Evolutionary conservation across 2,888 invertebrate species (phyloP).

Genomic region (Acanthosoma haemorrhoidale): DNA sequence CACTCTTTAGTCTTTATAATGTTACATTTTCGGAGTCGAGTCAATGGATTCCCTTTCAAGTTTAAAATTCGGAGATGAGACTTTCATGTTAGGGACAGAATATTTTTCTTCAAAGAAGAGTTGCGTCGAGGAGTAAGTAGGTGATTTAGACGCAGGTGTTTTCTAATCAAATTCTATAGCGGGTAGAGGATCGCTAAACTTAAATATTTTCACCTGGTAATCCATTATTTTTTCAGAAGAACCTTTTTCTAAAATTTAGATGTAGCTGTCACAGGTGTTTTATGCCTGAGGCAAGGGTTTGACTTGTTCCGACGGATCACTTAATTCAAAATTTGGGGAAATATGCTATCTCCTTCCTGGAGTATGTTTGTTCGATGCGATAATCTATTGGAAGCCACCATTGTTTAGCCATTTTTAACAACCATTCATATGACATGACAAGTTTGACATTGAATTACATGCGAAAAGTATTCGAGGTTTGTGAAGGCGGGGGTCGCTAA

Average conservation of each 20-base stretch:
- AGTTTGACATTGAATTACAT: too few relatives aligned
- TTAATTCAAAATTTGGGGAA: conserved; percentile 48
- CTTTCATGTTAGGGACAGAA: background rate
- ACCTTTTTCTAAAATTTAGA: background rate
- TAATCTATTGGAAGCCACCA: too few relatives aligned
- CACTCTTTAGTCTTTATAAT: background rate
- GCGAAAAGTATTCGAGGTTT: too few relatives aligned
- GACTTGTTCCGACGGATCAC: conserved; percentile 37
- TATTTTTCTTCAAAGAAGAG: background rate
- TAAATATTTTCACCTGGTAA: conserved; percentile 24
- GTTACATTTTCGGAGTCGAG: conserved; percentile 6
- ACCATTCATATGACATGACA: too few relatives aligned
- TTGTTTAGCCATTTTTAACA: too few relatives aligned
- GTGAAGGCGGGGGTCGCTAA: too few relatives aligned
- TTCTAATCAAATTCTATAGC: background rate
- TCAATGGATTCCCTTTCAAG: conserved; percentile 21
- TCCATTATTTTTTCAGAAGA: background rate
- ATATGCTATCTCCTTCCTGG: conserved; percentile 54
- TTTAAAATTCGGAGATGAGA: conserved; percentile 11
- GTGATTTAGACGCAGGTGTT: background rate
- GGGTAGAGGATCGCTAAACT: conserved; percentile 35
- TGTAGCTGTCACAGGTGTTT: conserved; percentile 32
- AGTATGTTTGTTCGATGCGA: too few relatives aligned
- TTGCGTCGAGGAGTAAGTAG: background rate
- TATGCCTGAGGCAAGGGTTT: background rate